Percentiles rank a stretch among this genome's conserved stretches.
Evolutionary conservation across 2,113 vertebrate genomes (phyloP).

Genomic region (Acanthisitta chloris): DNA sequence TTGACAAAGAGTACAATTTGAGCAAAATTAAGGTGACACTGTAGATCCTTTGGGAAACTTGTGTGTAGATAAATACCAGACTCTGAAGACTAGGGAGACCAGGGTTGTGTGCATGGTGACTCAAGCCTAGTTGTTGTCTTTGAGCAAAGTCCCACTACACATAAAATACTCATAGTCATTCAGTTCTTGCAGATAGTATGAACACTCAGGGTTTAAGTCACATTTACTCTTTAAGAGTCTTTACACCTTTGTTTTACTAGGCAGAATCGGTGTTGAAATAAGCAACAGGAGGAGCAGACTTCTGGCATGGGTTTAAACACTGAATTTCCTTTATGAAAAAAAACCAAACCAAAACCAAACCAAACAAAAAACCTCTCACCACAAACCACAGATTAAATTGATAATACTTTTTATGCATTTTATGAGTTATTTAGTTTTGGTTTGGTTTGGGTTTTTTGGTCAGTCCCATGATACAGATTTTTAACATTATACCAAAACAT

Average conservation of each 20-base stretch:
- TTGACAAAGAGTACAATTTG: background rate
- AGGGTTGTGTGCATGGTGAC: background rate
- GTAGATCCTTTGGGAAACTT: background rate
- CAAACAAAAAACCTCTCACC: accelerated
- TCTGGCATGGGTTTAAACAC: background rate
- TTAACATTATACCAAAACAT: background rate
- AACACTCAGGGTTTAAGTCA: background rate
- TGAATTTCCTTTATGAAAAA: background rate
- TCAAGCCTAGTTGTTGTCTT: background rate
- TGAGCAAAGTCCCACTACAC: background rate
- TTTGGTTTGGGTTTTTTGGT: accelerated
- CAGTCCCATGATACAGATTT: background rate
- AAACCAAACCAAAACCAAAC: accelerated
- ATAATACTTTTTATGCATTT: background rate
- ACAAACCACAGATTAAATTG: background rate
- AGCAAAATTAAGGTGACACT: background rate
- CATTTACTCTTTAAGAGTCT: background rate
- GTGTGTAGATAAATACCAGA: background rate
- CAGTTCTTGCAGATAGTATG: background rate
- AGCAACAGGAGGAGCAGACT: background rate
- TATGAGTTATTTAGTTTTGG: background rate
- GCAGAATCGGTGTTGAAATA: background rate
- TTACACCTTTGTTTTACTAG: background rate
- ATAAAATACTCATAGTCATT: background rate
- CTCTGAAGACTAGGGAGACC: background rate